Evolutionary conservation across 2,797 vertebrate species (phyloP).

Genomic region (Synanceia verrucosa): DNA sequence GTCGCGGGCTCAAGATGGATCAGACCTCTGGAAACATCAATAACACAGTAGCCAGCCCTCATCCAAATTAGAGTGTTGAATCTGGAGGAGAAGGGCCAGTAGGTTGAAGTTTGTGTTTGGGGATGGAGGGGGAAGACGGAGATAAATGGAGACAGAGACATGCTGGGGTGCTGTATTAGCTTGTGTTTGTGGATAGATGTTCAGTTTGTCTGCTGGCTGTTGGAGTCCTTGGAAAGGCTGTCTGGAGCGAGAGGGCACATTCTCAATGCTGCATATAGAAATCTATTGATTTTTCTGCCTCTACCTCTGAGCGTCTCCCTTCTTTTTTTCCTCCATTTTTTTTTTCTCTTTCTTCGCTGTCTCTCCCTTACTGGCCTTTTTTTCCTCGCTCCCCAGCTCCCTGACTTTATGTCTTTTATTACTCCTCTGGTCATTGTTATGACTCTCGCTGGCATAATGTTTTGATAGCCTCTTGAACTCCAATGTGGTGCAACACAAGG

Average conservation of each 20-base stretch:
- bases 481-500: slow-evolving; percentile 18
- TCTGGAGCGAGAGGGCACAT: slow-evolving; percentile 55
- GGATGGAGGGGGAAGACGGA: slow-evolving; percentile 17
- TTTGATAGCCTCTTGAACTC: slow-evolving; percentile 71
- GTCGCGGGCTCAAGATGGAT: slow-evolving; percentile 65
- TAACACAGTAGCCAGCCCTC: slow-evolving; percentile 58
- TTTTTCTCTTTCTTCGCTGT: slow-evolving; percentile 29
- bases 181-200: slow-evolving; percentile 59
- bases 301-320: slow-evolving; percentile 21
- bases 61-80: slow-evolving; percentile 67
- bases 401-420: slow-evolving; percentile 65
- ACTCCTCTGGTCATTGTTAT: slow-evolving; percentile 64
- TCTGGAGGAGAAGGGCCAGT: slow-evolving; percentile 52
- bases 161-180: slow-evolving; percentile 54
- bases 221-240: slow-evolving; percentile 63
- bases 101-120: slow-evolving; percentile 15
- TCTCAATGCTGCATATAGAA: slow-evolving; percentile 61
- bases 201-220: slow-evolving; percentile 57
- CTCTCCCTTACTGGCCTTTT: slow-evolving; percentile 2
- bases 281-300: slow-evolving; percentile 73
- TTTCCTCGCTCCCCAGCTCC: slow-evolving; percentile 33
- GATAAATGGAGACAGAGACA: slow-evolving; percentile 50
- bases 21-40: slow-evolving; percentile 70
- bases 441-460: slow-evolving; percentile 59
- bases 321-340: slow-evolving; percentile 30